A percentile compares a stretch with the other conserved stretches of the same genome.
Conservation (phyloP, 2,888 invertebrate genomes). For the Glyphotaelius pellucidus region DNA sequence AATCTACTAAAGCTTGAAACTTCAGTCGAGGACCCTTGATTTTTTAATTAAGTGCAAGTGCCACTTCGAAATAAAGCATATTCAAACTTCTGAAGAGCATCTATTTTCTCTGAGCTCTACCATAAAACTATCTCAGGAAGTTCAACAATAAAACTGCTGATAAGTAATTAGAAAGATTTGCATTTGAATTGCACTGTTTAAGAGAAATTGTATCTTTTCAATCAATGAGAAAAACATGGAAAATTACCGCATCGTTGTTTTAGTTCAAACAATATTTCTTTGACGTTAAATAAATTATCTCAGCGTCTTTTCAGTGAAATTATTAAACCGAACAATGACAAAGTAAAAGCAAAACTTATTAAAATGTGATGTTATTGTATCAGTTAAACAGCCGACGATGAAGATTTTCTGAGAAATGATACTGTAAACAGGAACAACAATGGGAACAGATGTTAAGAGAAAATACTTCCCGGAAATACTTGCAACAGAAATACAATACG, state of each 20-base stretch:
- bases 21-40: background rate
- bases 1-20: constrained; percentile 17
- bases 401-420: background rate
- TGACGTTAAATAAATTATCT: too few relatives aligned
- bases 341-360: background rate
- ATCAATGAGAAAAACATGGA: background rate
- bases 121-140: background rate
- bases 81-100: constrained; percentile 4
- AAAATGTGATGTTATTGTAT: background rate
- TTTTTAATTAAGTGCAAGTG: constrained; percentile 46
- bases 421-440: background rate
- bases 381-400: background rate
- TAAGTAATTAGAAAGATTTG: background rate
- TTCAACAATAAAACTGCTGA: background rate
- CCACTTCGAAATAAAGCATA: constrained; percentile 15
- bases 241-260: background rate
- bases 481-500: background rate
- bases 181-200: background rate
- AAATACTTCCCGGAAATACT: background rate
- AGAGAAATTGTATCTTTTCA: background rate
- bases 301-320: background rate
- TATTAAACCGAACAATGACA: background rate
- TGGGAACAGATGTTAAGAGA: background rate
- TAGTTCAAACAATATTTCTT: background rate
- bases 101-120: background rate